These are phyloP conservation scores for Crotophaga sulcirostris DNA, from an alignment of 2,113 vertebrate species.

Conservation along the genomic window DNA sequence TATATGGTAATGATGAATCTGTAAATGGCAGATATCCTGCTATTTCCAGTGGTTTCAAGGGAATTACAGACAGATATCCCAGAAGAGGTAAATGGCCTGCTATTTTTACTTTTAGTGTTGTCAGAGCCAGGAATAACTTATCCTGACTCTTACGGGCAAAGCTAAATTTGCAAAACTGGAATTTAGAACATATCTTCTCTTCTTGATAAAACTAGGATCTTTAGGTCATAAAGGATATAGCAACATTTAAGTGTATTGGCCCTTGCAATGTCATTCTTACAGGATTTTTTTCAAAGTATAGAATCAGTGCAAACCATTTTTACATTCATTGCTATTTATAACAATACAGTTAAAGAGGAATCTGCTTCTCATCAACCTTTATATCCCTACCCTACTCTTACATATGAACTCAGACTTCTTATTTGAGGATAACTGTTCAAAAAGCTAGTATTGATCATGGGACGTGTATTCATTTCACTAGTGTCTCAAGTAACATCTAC, in stretches of 20 bases:
- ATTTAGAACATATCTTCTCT: background rate
- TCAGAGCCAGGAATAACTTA: background rate
- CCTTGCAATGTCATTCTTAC: background rate
- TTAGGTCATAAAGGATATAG: background rate
- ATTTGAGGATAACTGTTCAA: background rate
- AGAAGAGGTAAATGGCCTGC: background rate
- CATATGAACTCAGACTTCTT: background rate
- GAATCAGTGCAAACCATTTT: background rate
- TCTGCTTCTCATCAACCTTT: background rate
- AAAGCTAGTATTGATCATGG: background rate
- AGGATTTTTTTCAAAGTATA: background rate
- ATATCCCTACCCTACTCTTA: background rate
- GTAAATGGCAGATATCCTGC: background rate
- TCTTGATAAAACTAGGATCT: background rate
- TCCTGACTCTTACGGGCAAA: background rate
- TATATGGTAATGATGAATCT: background rate
- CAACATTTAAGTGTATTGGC: background rate
- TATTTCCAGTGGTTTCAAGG: background rate
- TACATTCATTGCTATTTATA: background rate
- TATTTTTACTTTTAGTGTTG: conserved; percentile 1
- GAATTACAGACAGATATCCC: background rate
- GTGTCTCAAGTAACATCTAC: fast-evolving
- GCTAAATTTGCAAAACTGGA: background rate
- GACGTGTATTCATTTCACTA: background rate
- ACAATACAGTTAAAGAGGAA: background rate